Evolutionary conservation across 2,888 invertebrate genomes (phyloP).

Genomic region (Tetanocera ferruginea): DNA sequence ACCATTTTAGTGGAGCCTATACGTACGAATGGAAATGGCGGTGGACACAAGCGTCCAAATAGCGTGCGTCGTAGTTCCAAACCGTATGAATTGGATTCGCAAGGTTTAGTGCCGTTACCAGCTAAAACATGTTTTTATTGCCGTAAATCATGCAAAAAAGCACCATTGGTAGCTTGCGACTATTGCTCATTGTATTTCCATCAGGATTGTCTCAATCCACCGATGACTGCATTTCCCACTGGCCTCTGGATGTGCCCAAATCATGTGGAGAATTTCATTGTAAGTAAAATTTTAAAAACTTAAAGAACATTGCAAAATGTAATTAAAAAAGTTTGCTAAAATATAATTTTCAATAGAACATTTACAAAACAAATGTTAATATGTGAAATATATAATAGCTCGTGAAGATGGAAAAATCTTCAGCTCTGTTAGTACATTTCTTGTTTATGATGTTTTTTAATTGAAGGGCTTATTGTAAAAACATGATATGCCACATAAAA

Average conservation of each 20-base stretch:
- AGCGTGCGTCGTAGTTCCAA: slow-evolving; percentile 64
- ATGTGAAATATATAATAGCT: too few relatives aligned
- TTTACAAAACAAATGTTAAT: too few relatives aligned
- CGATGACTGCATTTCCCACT: slow-evolving; percentile 87
- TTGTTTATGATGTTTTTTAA: background rate
- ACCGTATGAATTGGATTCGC: slow-evolving; percentile 73
- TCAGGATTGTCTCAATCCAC: slow-evolving; percentile 94
- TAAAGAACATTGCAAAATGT: background rate
- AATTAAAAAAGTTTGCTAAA: background rate
- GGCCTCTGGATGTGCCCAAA: slow-evolving; percentile 98
- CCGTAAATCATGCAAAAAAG: slow-evolving; percentile 84
- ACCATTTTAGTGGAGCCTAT: slow-evolving; percentile 56
- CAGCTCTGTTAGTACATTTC: background rate
- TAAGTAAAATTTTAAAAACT: slow-evolving; percentile 68
- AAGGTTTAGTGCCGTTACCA: slow-evolving; percentile 82
- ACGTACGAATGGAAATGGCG: slow-evolving; percentile 59
- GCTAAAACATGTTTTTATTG: slow-evolving; percentile 89
- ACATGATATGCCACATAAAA: too few relatives aligned
- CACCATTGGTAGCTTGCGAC: slow-evolving; percentile 91
- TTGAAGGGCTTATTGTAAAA: too few relatives aligned
- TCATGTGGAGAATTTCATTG: slow-evolving; percentile 91
- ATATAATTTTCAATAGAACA: too few relatives aligned
- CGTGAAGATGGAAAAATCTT: background rate
- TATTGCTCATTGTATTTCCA: slow-evolving; percentile 93
- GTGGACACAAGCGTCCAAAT: slow-evolving; percentile 57